Base-by-base conservation (phyloP, 2,113 vertebrate species). In the Cercopithecus mona region DNA sequence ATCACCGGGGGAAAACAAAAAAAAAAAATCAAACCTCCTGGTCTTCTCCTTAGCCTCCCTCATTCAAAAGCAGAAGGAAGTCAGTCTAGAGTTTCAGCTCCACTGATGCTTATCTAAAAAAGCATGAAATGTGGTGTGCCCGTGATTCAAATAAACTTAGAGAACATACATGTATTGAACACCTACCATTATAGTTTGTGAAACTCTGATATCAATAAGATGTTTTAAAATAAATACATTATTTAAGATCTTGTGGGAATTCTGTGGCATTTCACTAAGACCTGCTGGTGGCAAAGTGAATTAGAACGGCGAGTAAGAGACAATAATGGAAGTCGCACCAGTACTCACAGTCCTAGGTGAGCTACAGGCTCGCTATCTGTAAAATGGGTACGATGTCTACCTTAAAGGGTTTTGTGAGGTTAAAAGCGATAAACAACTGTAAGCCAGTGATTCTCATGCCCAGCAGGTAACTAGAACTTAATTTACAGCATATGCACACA, bases 51-150 rank as follows among this genome's bases (percentile, higher is more conserved):
- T 73, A 52, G 78, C 92, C 73, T 43, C 43, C 18, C 8, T n/a
- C 4, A 22, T 48, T 79, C 22, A 79, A 97, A 97, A 97, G 97
- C 95, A 96, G 97, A 98, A 98, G 97, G 86, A 97, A 97, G 82
- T 40, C 3, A 27, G 75, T 2, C 30, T 20, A 0, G 30, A 2
- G 23, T 81, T 85, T 92, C 93, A 61, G 93, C 80, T 55, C n/a
- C 59, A 30, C 87, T 11, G 79, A 32, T 6, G 40, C 43, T 35
- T 8, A 27, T 45, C 43, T 73, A 3, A 40, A 55, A 6, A n/a
- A 40, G 68, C 14, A 2, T 2, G 18, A 6, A 59, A 11, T 18
- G 0, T 16, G 0, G 45, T 2, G 22, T 0, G 22, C 9, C 35
- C 11, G 0, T 8, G 48, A 9, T 5, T 17, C 55, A 23, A 13